Conservation (phyloP, 2,113 vertebrate genomes). For the Platycercus adscitus region DNA sequence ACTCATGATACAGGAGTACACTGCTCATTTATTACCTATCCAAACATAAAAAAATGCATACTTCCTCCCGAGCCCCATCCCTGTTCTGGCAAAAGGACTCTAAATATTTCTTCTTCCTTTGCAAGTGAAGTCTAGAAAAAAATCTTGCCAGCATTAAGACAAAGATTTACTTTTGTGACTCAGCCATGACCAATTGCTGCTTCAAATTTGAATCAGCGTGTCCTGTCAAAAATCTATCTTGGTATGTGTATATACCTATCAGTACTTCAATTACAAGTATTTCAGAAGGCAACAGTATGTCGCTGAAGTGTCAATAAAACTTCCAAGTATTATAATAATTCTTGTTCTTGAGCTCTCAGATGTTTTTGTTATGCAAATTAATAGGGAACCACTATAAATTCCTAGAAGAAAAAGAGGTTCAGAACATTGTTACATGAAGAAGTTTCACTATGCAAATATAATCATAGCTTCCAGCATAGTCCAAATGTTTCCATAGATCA, state of each 20-base stretch:
- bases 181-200: not conserved
- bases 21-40: not conserved
- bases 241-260: not conserved
- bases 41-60: not conserved
- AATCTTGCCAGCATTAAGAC: not conserved
- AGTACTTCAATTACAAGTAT: not conserved
- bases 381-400: not conserved
- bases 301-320: not conserved
- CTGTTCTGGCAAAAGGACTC: not conserved
- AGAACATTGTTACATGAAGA: not conserved
- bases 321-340: not conserved
- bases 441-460: not conserved
- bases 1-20: not conserved
- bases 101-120: not conserved
- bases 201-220: not conserved
- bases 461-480: not conserved
- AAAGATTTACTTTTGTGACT: not conserved
- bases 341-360: not conserved
- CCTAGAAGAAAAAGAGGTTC: not conserved
- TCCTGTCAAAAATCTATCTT: not conserved
- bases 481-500: not conserved
- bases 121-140: not conserved
- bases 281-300: not conserved
- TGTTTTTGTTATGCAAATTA: not conserved
- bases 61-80: not conserved